Evolutionary conservation across 2,113 vertebrate species (phyloP).

Genomic region (Pseudorasbora parva): DNA sequence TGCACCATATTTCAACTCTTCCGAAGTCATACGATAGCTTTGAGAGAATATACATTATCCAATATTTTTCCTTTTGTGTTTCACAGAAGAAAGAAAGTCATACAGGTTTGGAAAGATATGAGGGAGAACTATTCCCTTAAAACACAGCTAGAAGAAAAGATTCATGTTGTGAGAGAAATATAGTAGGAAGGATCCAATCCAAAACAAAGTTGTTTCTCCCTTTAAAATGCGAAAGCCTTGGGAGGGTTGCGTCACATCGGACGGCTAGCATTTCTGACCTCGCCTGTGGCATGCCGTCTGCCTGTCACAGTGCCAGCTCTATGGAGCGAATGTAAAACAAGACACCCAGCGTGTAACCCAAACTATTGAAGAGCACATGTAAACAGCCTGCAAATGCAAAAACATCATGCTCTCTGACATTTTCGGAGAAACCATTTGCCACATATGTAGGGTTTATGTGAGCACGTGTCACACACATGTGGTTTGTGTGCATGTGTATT

Average conservation of each 20-base stretch:
- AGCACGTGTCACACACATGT: background rate
- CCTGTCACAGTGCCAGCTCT: conserved; percentile 1
- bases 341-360: conserved; percentile 19
- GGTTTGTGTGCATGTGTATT: background rate
- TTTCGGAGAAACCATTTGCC: background rate
- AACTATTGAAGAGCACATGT: conserved; percentile 12
- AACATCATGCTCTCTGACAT: background rate
- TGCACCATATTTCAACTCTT: background rate
- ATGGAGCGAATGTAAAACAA: conserved; percentile 30
- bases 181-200: background rate
- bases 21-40: background rate
- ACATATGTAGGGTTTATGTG: background rate
- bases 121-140: background rate
- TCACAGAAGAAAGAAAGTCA: background rate
- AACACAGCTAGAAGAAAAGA: conserved; percentile 1
- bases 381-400: conserved; percentile 10
- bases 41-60: conserved; percentile 8
- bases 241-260: conserved; percentile 28
- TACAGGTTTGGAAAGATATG: background rate
- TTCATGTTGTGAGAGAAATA: background rate
- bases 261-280: conserved; percentile 12
- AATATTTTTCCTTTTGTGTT: background rate
- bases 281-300: conserved; percentile 22
- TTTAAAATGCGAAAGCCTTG: conserved; percentile 31
- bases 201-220: conserved; percentile 18